Percentiles rank a stretch among this genome's conserved stretches.
Evolutionary conservation across 2,113 vertebrate genomes (phyloP).

Genomic region (Malaclemys terrapin): DNA sequence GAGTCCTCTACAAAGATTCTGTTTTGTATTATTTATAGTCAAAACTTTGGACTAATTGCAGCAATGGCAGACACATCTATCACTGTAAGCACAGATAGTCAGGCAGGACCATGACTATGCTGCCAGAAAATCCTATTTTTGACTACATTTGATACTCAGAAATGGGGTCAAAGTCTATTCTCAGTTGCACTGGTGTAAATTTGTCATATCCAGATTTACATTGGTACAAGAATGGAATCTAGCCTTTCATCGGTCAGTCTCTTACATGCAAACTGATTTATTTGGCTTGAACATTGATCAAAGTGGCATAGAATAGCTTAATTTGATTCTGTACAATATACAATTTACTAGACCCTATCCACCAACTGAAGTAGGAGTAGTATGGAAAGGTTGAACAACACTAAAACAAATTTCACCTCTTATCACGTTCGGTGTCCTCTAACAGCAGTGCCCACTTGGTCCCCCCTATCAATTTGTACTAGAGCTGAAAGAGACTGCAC

Average conservation of each 20-base stretch:
- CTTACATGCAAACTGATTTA: background rate
- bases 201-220: background rate
- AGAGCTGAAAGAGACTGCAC: background rate
- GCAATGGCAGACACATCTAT: background rate
- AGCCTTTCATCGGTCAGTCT: background rate
- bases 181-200: background rate
- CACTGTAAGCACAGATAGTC: fast-evolving
- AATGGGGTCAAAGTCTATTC: background rate
- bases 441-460: background rate
- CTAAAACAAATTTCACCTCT: background rate
- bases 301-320: background rate
- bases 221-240: background rate
- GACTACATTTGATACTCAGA: background rate
- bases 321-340: background rate
- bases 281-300: background rate
- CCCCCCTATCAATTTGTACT: background rate
- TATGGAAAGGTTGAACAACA: background rate
- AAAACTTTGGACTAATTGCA: background rate
- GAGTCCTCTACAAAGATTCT: background rate
- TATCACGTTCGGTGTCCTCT: background rate
- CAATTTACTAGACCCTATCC: background rate
- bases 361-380: background rate
- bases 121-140: background rate
- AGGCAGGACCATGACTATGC: background rate
- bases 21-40: background rate